These are phyloP conservation scores for Melanchra persicariae DNA, from an alignment of 2,888 invertebrate species.

Conservation along the genomic window DNA sequence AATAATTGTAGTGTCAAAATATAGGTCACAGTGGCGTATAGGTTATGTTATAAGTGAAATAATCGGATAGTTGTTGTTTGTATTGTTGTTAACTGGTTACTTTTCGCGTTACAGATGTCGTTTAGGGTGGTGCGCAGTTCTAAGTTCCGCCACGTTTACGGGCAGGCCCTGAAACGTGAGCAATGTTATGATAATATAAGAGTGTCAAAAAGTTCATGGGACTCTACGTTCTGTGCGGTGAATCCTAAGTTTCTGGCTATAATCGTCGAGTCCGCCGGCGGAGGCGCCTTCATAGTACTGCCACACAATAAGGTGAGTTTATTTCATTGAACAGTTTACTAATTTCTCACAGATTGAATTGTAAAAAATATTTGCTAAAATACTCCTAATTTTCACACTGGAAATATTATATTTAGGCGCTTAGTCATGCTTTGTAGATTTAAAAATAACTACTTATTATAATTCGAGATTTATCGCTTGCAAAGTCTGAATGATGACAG, in stretches of 20 bases:
- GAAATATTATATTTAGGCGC: conserved; percentile 61
- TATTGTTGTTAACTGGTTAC: conserved; percentile 80
- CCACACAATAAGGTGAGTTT: conserved; percentile 96
- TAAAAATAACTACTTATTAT: conserved; percentile 63
- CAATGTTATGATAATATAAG: conserved; percentile 99
- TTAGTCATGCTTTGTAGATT: conserved; percentile 63
- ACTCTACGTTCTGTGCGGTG: conserved; percentile 99
- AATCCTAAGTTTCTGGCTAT: conserved; percentile 99
- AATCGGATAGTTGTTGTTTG: conserved; percentile 79
- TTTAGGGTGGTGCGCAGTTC: conserved; percentile 99
- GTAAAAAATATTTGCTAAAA: conserved; percentile 41
- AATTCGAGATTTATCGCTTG: conserved; percentile 15
- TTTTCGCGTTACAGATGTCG: conserved; percentile 94
- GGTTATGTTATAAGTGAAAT: conserved; percentile 88
- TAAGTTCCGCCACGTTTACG: conserved; percentile 99
- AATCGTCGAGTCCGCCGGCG: conserved; percentile 99
- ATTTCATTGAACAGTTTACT: conserved; percentile 58
- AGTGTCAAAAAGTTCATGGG: conserved; percentile 99
- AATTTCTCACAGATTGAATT: conserved; percentile 56
- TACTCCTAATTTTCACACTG: conserved; percentile 38
- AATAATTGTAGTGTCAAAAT: conserved; percentile 85
- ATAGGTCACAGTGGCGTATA: conserved; percentile 88
- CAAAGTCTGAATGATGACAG: not conserved
- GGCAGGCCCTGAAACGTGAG: conserved; percentile 97
- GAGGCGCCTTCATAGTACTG: conserved; percentile 98